A percentile compares a stretch with the other conserved stretches of the same genome.
phyloP scores from a whole-genome alignment of 2,113 vertebrate genomes.

The Spizaetus ornatus region DNA sequence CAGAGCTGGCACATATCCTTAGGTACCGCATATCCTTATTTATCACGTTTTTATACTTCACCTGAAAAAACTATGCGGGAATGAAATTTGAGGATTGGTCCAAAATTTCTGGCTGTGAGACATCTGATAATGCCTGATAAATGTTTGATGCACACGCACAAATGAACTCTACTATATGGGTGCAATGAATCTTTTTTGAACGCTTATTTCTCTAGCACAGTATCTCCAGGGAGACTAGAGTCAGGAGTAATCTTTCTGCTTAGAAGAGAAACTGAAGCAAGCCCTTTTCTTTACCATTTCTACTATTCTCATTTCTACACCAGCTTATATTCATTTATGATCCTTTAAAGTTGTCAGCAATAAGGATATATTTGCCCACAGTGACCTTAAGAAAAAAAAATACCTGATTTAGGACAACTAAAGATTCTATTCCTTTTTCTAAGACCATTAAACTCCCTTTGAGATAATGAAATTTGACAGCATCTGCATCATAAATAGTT shows the following conservation, averaged over 20 bases:
- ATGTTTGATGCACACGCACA: not conserved
- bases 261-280: not conserved
- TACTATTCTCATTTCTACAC: not conserved
- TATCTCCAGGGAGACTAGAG: not conserved
- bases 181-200: not conserved
- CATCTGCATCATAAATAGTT: not conserved
- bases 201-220: not conserved
- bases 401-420: not conserved
- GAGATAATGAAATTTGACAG: not conserved
- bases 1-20: not conserved
- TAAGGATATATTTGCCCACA: not conserved
- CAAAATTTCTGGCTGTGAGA: not conserved
- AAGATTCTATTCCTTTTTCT: not conserved
- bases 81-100: not conserved
- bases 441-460: not conserved
- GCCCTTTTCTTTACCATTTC: not conserved
- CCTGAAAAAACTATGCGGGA: not conserved
- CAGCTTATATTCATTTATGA: not conserved
- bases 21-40: rapidly evolving
- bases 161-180: not conserved
- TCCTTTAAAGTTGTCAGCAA: not conserved
- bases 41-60: not conserved
- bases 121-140: not conserved
- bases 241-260: not conserved
- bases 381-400: not conserved